phyloP scores from a whole-genome alignment of 2,113 vertebrate genomes.

The Sclerurus mexicanus region DNA sequence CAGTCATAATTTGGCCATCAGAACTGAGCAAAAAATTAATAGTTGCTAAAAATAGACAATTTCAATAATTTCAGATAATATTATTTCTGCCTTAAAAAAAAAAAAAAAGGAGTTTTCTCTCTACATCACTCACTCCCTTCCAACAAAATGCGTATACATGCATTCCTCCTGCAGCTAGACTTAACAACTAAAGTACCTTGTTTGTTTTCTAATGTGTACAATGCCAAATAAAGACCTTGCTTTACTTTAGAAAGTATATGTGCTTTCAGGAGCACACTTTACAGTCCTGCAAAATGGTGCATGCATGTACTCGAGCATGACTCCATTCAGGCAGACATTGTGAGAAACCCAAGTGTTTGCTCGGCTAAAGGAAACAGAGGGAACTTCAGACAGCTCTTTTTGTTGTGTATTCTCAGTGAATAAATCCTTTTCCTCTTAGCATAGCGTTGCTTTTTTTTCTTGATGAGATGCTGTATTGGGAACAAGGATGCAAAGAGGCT shows the following conservation, averaged over 20 bases:
- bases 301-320: background rate
- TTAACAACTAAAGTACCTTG: background rate
- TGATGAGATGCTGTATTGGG: background rate
- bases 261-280: background rate
- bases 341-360: background rate
- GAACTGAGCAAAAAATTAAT: background rate
- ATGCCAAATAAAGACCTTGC: background rate
- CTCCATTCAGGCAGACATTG: background rate
- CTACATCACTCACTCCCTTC: background rate
- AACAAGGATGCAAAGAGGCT: background rate
- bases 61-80: background rate
- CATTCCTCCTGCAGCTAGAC: background rate
- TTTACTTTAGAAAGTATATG: background rate
- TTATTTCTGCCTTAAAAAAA: background rate
- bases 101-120: background rate
- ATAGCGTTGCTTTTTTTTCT: background rate
- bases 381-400: background rate
- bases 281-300: background rate
- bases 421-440: background rate
- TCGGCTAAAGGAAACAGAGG: background rate
- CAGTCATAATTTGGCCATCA: background rate
- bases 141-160: background rate
- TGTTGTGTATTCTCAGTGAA: background rate
- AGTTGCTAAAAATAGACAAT: background rate
- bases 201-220: background rate